These are phyloP conservation scores for Rhizomys pruinosus DNA, from an alignment of 2,113 vertebrate genomes.

Conservation along the genomic window DNA sequence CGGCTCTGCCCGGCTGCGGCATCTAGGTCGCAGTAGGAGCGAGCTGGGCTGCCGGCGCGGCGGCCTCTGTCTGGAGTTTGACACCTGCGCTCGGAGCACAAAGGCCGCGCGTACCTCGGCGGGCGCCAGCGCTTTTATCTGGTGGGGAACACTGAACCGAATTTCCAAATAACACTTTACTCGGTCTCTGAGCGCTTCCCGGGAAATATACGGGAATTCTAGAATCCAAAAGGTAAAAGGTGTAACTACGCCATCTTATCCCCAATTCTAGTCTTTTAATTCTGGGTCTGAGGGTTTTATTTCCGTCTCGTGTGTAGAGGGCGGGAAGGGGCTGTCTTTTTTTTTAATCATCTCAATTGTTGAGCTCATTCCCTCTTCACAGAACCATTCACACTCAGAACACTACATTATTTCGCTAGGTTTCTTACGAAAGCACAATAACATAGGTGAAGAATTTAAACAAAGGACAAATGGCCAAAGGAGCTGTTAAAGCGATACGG, in stretches of 20 bases:
- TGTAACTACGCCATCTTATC: constrained; percentile 64
- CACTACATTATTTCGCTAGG: not conserved
- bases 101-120: not conserved
- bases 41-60: not conserved
- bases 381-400: not conserved
- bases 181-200: not conserved
- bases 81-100: constrained; percentile 57
- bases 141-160: not conserved
- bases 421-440: constrained; percentile 43
- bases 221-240: constrained; percentile 1
- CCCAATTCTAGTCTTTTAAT: not conserved
- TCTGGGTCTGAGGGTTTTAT: not conserved
- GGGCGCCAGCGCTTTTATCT: rapidly evolving
- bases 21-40: not conserved
- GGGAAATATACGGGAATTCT: not conserved
- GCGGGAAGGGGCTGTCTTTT: not conserved
- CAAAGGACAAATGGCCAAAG: constrained; percentile 26
- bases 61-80: not conserved
- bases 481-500: not conserved
- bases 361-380: constrained; percentile 19
- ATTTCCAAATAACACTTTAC: not conserved
- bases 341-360: not conserved
- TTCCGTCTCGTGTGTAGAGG: not conserved
- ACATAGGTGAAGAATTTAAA: constrained; percentile 49
- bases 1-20: not conserved